Percentiles rank a stretch among this genome's conserved stretches.
Evolutionary conservation across 1,140 invertebrate species (phyloP).

Genomic region (Parasteatoda tepidariorum): DNA sequence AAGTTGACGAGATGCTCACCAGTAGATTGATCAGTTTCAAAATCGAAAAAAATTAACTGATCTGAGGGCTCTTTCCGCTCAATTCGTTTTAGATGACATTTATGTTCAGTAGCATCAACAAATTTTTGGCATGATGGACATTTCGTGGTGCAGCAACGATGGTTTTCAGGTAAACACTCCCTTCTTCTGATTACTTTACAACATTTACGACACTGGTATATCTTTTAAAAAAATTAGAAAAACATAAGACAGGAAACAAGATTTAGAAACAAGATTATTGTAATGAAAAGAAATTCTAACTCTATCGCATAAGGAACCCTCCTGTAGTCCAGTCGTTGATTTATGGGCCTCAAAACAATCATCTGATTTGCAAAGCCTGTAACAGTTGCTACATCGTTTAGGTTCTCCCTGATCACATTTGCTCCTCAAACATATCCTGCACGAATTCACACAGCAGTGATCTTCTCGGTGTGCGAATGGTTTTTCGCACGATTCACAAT

Average conservation of each 20-base stretch:
- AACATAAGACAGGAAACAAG: not conserved
- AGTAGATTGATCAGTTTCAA: too few species aligned
- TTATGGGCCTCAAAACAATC: constrained; percentile 2
- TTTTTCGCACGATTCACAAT: not conserved
- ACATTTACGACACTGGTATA: constrained; percentile 3
- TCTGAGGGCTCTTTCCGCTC: not conserved
- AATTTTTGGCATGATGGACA: not conserved
- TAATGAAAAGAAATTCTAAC: not conserved
- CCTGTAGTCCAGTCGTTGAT: not conserved
- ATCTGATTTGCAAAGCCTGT: not conserved
- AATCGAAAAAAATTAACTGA: too few species aligned
- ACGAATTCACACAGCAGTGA: not conserved
- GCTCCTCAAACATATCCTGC: not conserved
- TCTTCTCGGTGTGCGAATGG: not conserved
- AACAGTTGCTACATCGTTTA: not conserved
- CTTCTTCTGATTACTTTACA: not conserved
- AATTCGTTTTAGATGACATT: not conserved
- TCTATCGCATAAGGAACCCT: not conserved
- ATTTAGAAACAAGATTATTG: not conserved
- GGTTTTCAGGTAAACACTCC: not conserved
- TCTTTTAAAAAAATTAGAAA: not conserved
- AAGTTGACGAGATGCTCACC: not conserved
- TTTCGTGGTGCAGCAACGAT: not conserved
- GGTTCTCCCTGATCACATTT: not conserved
- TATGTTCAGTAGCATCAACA: not conserved